phyloP scores from a whole-genome alignment of 2,113 vertebrate genomes.

The Misgurnus anguillicaudatus region DNA sequence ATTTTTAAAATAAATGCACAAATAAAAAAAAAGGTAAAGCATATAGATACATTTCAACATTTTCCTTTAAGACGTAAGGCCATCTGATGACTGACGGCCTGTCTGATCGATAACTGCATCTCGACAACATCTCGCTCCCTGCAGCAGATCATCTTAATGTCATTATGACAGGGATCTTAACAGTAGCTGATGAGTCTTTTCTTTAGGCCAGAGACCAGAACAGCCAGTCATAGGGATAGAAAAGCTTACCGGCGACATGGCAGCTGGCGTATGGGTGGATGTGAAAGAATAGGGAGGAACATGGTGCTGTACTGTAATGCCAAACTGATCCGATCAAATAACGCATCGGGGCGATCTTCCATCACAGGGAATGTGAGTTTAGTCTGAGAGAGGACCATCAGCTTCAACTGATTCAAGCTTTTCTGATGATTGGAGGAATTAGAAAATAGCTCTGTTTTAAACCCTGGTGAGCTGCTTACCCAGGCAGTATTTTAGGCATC shows the following conservation, averaged over 20 bases:
- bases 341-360: neutral
- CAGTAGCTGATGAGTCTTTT: neutral
- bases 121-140: neutral
- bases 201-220: neutral
- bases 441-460: slow-evolving; percentile 2
- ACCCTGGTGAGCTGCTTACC: slow-evolving; percentile 4
- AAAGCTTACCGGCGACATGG: neutral
- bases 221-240: neutral
- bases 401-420: neutral
- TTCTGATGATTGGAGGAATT: neutral
- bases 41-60: too few species aligned
- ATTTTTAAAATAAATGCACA: too few species aligned
- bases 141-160: neutral
- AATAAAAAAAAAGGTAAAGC: too few species aligned
- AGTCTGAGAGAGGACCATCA: neutral
- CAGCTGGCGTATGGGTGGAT: neutral
- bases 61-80: too few species aligned
- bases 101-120: slow-evolving; percentile 1
- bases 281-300: neutral
- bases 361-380: neutral
- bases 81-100: neutral
- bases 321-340: neutral
- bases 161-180: slow-evolving; percentile 21
- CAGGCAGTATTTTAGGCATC: neutral
- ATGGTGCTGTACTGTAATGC: neutral